These are phyloP conservation scores for Podarcis cretensis DNA, from an alignment of 2,113 vertebrate genomes.

Conservation along the genomic window DNA sequence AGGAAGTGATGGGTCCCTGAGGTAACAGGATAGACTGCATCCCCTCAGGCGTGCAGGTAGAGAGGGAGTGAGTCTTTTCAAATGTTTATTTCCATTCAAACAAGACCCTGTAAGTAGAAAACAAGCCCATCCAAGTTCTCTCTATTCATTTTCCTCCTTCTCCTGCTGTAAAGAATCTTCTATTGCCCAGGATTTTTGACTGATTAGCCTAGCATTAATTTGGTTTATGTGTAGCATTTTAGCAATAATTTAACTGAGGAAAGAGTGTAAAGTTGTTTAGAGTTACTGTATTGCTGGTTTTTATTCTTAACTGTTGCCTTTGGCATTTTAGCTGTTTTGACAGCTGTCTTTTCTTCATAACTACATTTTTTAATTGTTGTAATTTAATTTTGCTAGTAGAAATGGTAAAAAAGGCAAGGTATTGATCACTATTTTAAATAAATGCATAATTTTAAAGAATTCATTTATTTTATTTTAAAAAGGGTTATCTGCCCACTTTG, in stretches of 20 bases:
- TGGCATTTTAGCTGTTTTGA: background rate
- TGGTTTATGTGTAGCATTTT: background rate
- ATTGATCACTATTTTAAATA: background rate
- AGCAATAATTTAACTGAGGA: background rate
- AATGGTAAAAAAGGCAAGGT: background rate
- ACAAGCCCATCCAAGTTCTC: no score
- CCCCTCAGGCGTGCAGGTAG: no score
- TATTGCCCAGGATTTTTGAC: background rate
- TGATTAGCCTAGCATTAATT: background rate
- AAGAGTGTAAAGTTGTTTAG: background rate
- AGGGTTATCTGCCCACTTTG: no score
- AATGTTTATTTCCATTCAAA: no score
- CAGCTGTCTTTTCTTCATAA: background rate
- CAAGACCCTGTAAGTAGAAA: no score
- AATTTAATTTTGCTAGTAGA: background rate
- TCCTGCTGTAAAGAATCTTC: background rate
- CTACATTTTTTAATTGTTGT: background rate
- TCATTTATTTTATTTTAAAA: no score
- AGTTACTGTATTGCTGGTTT: background rate
- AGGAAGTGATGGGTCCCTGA: no score
- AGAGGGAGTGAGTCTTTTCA: no score
- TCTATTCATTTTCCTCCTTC: no score
- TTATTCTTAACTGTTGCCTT: background rate
- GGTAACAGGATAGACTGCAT: no score
- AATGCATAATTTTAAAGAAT: background rate